Conservation (phyloP, 64 coral and sea anemone genomes). For the Trachythela sp. region DNA sequence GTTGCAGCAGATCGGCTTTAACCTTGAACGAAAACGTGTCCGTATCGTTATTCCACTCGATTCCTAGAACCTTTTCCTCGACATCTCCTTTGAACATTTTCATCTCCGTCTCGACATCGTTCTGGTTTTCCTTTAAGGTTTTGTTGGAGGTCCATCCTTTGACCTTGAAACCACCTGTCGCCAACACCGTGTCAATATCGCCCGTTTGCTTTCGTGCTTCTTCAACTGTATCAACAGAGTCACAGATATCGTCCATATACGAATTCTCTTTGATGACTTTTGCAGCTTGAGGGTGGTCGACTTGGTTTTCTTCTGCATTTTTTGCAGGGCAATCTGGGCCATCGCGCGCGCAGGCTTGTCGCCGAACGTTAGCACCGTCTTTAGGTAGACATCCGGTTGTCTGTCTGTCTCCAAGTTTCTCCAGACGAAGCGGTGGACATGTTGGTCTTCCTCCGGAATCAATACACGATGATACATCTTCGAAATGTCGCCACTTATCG, state of each 20-base stretch:
- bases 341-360: slow-evolving; percentile 39
- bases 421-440: slow-evolving; percentile 50
- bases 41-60: slow-evolving; percentile 14
- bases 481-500: slow-evolving; percentile 12
- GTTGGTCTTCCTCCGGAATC: slow-evolving; percentile 15
- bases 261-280: background rate
- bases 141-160: slow-evolving; percentile 45
- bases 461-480: slow-evolving; percentile 46
- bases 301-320: background rate
- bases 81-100: slow-evolving; percentile 33
- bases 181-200: slow-evolving; percentile 28
- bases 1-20: background rate
- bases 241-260: slow-evolving; percentile 34
- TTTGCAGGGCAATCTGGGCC: background rate
- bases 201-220: slow-evolving; percentile 16
- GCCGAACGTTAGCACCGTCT: slow-evolving; percentile 49
- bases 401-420: slow-evolving; percentile 18
- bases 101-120: background rate
- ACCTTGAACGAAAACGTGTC: slow-evolving; percentile 42
- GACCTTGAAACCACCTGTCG: slow-evolving; percentile 19
- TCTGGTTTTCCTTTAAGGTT: background rate
- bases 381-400: slow-evolving; percentile 37
- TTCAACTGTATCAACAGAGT: slow-evolving; percentile 15
- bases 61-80: too few relatives aligned
- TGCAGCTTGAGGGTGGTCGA: slow-evolving; percentile 17